A percentile compares a stretch with the other conserved stretches of the same genome.
phyloP scores from a whole-genome alignment of 2,113 vertebrate genomes.

The Actinemys pallida region DNA sequence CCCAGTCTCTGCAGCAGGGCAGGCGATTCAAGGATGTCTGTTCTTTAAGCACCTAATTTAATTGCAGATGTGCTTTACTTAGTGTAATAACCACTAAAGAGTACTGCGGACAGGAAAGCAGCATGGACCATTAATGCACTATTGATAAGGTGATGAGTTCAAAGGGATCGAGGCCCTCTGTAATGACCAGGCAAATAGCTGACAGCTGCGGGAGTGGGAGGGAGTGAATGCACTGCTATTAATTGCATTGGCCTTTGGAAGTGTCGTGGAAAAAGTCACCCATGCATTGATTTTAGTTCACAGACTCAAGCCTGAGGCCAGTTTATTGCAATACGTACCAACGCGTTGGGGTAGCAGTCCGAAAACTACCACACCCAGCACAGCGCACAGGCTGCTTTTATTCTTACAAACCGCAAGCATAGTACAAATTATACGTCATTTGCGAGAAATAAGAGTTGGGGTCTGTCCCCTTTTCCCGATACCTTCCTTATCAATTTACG shows the following conservation, averaged over 20 bases:
- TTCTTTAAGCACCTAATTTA: not conserved
- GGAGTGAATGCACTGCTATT: not conserved
- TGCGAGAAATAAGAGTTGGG: too few species aligned
- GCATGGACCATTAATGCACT: not conserved
- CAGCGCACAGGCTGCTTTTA: too few species aligned
- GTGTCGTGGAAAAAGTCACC: too few species aligned
- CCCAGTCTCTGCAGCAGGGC: not conserved
- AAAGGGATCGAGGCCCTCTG: not conserved
- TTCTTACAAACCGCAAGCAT: too few species aligned
- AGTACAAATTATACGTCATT: too few species aligned
- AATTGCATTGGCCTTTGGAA: not conserved
- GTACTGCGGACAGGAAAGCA: not conserved
- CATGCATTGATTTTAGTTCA: too few species aligned
- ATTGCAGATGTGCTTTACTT: not conserved
- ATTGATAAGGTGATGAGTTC: not conserved
- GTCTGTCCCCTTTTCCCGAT: too few species aligned
- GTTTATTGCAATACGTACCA: too few species aligned
- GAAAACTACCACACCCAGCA: too few species aligned
- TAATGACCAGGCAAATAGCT: not conserved
- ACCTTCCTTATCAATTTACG: too few species aligned
- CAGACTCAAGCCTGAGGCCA: too few species aligned
- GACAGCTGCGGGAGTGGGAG: accelerated
- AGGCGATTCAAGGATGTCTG: accelerated
- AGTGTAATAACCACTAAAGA: not conserved
- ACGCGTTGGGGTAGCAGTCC: too few species aligned